Evolutionary conservation across 2,797 vertebrate species (phyloP).

Genomic region (Rhynchotus rufescens): DNA sequence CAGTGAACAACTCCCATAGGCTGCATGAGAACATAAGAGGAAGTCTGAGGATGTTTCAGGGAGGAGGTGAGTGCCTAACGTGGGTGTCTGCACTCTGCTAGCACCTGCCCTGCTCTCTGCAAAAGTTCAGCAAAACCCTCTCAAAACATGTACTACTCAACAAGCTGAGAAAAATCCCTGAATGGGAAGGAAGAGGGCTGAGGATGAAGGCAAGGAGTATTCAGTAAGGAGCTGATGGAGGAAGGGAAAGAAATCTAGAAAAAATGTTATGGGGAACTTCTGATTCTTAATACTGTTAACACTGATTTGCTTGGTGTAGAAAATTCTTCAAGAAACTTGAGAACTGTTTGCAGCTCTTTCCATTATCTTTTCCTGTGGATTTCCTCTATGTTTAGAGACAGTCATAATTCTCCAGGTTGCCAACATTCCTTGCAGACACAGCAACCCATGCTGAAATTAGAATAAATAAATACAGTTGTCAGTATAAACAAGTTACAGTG

Average conservation of each 20-base stretch:
- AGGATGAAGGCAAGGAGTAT: neutral
- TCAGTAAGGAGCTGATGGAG: neutral
- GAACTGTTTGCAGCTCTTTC: neutral
- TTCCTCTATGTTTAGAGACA: neutral
- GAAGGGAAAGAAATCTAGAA: neutral
- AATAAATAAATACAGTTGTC: constrained; percentile 36
- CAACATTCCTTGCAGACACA: constrained; percentile 18
- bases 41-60: neutral
- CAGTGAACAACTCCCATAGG: neutral
- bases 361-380: neutral
- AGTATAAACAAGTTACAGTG: constrained; percentile 33
- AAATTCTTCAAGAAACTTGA: neutral
- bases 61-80: neutral
- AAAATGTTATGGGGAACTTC: neutral
- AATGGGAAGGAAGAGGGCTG: neutral
- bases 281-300: neutral
- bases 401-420: neutral
- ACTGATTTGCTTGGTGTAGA: neutral
- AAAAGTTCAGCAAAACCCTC: neutral
- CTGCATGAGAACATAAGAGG: neutral
- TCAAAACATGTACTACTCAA: neutral
- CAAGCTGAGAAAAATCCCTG: neutral
- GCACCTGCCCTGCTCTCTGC: neutral
- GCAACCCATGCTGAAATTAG: constrained; percentile 4
- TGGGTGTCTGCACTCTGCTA: accelerated